These are phyloP conservation scores for Hyla sarda DNA, from an alignment of 2,113 vertebrate species.

Conservation along the genomic window DNA sequence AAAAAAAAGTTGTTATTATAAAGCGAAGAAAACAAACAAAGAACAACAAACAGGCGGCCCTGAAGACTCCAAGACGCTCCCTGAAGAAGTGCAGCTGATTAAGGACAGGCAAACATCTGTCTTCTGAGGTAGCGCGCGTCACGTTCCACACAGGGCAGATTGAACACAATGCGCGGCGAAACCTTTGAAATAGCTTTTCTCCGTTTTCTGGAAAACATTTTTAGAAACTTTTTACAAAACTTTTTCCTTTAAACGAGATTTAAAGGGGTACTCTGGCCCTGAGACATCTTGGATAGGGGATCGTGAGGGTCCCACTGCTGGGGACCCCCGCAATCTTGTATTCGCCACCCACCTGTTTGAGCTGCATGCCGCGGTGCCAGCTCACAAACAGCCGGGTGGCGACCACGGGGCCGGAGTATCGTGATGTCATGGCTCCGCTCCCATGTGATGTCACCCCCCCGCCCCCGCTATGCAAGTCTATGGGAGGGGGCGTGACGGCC, in stretches of 20 bases:
- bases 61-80: background rate
- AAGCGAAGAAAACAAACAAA: constrained; percentile 22
- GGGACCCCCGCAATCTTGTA: no score
- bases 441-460: no score
- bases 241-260: background rate
- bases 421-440: no score
- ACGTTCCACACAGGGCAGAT: background rate
- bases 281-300: no score
- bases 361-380: no score
- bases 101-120: constrained; percentile 42
- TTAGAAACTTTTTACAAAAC: background rate
- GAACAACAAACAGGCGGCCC: constrained; percentile 7
- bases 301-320: no score
- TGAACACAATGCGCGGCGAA: background rate
- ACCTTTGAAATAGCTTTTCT: background rate
- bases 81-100: constrained; percentile 1
- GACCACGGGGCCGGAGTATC: no score
- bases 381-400: no score
- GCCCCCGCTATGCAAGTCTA: no score
- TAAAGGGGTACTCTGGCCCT: no score
- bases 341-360: no score
- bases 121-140: background rate
- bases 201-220: background rate
- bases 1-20: background rate
- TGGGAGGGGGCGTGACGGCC: no score